Evolutionary conservation across 2,113 vertebrate species (phyloP).

Genomic region (Casuarius casuarius): DNA sequence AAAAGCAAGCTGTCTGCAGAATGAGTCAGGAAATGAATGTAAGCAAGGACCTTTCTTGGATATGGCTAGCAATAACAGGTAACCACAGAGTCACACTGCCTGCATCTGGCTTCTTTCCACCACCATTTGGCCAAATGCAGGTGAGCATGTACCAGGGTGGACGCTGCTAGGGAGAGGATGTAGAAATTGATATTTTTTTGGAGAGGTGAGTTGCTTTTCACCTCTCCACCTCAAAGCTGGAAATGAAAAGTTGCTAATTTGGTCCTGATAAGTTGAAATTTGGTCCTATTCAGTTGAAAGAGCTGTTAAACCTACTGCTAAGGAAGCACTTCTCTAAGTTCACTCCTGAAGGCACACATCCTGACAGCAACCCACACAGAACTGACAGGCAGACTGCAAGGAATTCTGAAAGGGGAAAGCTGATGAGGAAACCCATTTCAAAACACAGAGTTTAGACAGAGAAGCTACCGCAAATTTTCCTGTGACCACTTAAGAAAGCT

Average conservation of each 20-base stretch:
- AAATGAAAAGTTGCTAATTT: neutral
- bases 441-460: neutral
- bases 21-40: neutral
- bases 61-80: rapidly evolving
- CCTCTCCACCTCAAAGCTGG: neutral
- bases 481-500: neutral
- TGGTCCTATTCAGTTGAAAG: neutral
- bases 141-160: neutral
- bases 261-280: neutral
- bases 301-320: neutral
- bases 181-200: neutral
- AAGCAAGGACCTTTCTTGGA: neutral
- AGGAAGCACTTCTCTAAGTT: neutral
- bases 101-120: neutral
- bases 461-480: neutral
- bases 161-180: neutral
- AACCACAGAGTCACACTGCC: neutral
- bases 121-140: neutral
- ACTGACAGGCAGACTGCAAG: neutral
- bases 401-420: neutral
- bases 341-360: neutral
- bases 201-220: neutral
- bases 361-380: neutral
- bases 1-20: neutral
- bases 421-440: too few relatives aligned